Evolutionary conservation across 2,797 vertebrate genomes (phyloP).

Genomic region (Babyrousa celebensis): DNA sequence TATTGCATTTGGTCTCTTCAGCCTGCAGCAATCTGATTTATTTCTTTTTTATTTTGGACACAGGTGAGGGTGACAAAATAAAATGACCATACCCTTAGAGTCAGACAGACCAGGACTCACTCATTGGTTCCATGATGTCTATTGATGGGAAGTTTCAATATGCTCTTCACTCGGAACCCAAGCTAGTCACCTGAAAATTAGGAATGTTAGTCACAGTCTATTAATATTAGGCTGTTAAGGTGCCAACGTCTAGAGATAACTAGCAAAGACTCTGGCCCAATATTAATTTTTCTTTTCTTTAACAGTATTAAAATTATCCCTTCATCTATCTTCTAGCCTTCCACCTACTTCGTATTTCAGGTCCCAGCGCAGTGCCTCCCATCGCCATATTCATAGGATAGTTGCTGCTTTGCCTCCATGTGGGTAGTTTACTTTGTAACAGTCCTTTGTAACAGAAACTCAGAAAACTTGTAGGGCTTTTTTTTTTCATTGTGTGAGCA

Average conservation of each 20-base stretch:
- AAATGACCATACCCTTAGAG: neutral
- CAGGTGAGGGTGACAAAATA: neutral
- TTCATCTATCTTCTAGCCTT: neutral
- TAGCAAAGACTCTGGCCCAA: neutral
- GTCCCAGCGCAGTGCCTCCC: neutral
- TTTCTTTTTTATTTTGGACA: conserved; percentile 12
- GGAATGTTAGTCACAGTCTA: neutral
- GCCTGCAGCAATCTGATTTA: neutral
- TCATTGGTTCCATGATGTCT: neutral
- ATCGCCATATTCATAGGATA: neutral
- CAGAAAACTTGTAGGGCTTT: neutral
- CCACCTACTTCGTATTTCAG: neutral
- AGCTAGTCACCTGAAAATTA: neutral
- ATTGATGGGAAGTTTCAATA: neutral
- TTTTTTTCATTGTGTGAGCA: neutral
- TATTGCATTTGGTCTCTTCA: neutral
- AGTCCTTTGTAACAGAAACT: neutral
- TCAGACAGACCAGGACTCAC: neutral
- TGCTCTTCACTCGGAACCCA: neutral
- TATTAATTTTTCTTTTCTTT: neutral
- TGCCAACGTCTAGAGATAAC: neutral
- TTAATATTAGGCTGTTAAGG: neutral
- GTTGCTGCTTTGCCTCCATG: neutral
- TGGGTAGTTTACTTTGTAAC: neutral
- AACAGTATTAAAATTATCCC: neutral